phyloP scores from a whole-genome alignment of 2,113 vertebrate species.

The Electrona antarctica region DNA sequence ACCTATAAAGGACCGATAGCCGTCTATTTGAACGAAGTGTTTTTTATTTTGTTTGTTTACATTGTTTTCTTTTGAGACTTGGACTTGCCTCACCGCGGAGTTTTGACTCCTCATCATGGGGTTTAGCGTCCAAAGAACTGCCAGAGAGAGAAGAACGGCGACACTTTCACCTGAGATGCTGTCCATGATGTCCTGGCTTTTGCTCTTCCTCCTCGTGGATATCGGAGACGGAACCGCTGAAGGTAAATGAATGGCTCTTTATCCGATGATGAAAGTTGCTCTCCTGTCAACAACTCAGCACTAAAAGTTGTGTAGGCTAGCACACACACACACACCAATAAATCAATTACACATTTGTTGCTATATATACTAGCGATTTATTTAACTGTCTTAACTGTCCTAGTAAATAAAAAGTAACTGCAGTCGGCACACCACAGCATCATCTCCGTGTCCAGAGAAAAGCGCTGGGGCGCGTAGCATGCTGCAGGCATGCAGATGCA shows the following conservation, averaged over 20 bases:
- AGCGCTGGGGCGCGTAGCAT: too few relatives aligned
- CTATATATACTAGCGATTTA: too few relatives aligned
- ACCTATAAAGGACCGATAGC: constrained; percentile 18
- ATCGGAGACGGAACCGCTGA: constrained; percentile 81
- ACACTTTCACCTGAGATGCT: constrained; percentile 82
- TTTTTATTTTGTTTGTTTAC: constrained; percentile 2
- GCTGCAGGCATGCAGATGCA: too few relatives aligned
- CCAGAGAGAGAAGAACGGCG: constrained; percentile 76
- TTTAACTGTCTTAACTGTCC: too few relatives aligned
- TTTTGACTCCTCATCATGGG: constrained; percentile 81
- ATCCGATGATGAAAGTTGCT: too few relatives aligned
- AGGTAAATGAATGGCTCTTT: constrained; percentile 81
- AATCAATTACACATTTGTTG: too few relatives aligned
- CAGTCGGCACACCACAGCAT: too few relatives aligned
- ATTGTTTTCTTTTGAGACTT: constrained; percentile 36
- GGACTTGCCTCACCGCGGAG: constrained; percentile 61
- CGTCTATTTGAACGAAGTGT: constrained; percentile 14
- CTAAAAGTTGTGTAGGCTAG: too few relatives aligned
- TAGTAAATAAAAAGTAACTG: too few relatives aligned
- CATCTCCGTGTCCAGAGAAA: too few relatives aligned
- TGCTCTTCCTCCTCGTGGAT: constrained; percentile 83
- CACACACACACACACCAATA: too few relatives aligned
- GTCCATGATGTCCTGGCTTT: constrained; percentile 80
- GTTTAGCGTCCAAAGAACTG: constrained; percentile 78
- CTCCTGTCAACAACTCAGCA: too few relatives aligned